A percentile compares a stretch with the other conserved stretches of the same genome.
Evolutionary conservation across 2,113 vertebrate species (phyloP).

Genomic region (Corythornis cristatus): DNA sequence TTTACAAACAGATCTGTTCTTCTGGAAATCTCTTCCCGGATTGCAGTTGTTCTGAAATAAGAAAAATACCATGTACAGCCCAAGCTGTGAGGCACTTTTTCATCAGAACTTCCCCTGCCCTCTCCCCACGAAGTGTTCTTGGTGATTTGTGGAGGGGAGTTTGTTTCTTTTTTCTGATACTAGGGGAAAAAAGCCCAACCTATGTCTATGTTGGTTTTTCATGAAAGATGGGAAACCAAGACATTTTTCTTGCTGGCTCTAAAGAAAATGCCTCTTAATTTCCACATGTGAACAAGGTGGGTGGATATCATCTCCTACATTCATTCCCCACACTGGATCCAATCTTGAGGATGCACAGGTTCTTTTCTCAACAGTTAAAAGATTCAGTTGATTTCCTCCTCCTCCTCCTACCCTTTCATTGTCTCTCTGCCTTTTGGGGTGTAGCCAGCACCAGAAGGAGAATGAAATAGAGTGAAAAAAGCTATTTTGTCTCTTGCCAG

Average conservation of each 20-base stretch:
- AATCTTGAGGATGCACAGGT: not conserved
- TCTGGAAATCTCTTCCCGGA: not conserved
- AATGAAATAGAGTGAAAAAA: conserved; percentile 57
- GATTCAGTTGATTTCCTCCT: not conserved
- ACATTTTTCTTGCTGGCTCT: not conserved
- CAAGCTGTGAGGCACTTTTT: not conserved
- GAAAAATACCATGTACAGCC: not conserved
- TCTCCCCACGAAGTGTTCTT: not conserved
- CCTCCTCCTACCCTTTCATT: not conserved
- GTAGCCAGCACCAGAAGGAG: conserved; percentile 54
- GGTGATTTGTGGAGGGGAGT: not conserved
- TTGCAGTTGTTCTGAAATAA: not conserved
- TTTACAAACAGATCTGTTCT: not conserved
- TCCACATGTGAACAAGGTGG: not conserved
- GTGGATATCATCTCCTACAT: not conserved
- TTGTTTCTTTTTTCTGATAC: not conserved
- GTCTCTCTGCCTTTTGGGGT: conserved; percentile 9
- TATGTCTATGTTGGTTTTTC: not conserved
- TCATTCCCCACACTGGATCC: not conserved
- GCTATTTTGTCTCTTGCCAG: conserved; percentile 35
- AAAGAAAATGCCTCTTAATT: not conserved
- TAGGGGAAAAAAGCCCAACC: no score
- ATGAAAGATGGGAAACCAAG: not conserved
- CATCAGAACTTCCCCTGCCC: not conserved
- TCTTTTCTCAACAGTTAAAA: not conserved